Evolutionary conservation across 2,888 invertebrate species (phyloP).

Genomic region (Drosophila nigricruria): DNA sequence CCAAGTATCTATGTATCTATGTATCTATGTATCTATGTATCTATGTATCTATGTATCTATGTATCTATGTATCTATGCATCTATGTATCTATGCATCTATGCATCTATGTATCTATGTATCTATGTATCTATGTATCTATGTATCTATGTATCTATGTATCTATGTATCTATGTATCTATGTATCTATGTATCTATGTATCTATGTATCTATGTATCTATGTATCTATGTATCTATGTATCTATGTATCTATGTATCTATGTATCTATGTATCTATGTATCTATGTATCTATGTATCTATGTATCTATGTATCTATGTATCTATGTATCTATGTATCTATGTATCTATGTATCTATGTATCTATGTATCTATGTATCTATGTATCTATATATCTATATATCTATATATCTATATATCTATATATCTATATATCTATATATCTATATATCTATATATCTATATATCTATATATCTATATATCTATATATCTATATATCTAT

Average conservation of each 20-base stretch:
- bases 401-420: not conserved
- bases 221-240: slow-evolving; percentile 5
- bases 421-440: not conserved
- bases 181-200: not conserved
- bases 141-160: not conserved
- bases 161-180: not conserved
- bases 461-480: not conserved
- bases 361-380: not conserved
- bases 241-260: not conserved
- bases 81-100: not conserved
- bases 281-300: not conserved
- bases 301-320: no score
- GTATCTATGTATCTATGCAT: not conserved
- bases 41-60: not conserved
- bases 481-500: not conserved
- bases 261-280: not conserved
- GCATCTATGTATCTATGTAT: not conserved
- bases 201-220: not conserved
- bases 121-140: not conserved
- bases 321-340: not conserved
- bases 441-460: not conserved
- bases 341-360: not conserved
- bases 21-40: not conserved
- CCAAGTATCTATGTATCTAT: not conserved
- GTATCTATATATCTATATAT: not conserved